Evolutionary conservation across 1,140 invertebrate species (phyloP).

Genomic region (Pantala flavescens): DNA sequence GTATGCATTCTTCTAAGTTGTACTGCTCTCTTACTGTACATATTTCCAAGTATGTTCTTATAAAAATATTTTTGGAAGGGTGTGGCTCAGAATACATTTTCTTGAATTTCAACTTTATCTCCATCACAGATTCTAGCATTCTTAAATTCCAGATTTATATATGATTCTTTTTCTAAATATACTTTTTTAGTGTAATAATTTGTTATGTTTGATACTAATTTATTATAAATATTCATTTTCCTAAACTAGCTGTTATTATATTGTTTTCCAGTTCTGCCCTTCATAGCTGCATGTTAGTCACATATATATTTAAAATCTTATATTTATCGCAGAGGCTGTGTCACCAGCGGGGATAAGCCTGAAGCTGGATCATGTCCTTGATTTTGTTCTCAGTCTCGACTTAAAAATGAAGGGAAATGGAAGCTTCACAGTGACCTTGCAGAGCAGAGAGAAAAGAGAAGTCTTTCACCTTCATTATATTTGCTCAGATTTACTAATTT

Average conservation of each 20-base stretch:
- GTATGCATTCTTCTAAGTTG: slow-evolving; percentile 7
- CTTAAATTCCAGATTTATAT: no score
- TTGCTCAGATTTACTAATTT: slow-evolving; percentile 58
- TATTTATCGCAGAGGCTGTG: slow-evolving; percentile 47
- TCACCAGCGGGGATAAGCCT: slow-evolving; percentile 52
- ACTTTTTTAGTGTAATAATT: no score
- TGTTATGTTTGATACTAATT: no score
- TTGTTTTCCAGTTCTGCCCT: no score
- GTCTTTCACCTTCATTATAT: slow-evolving; percentile 75
- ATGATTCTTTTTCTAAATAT: no score
- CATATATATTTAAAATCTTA: no score
- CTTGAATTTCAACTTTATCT: slow-evolving; percentile 4
- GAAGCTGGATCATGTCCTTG: slow-evolving; percentile 58
- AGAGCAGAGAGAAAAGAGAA: slow-evolving; percentile 65
- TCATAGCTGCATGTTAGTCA: no score
- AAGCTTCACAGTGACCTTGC: slow-evolving; percentile 63
- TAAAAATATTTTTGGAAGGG: not conserved
- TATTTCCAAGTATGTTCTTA: not conserved
- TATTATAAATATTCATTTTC: no score
- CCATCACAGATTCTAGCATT: no score
- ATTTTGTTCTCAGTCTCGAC: slow-evolving; percentile 69
- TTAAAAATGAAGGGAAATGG: slow-evolving; percentile 59
- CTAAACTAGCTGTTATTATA: no score
- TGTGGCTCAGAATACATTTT: not conserved
- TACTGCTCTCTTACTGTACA: slow-evolving; percentile 13